Evolutionary conservation across 2,888 invertebrate genomes (phyloP).

Genomic region (Sphaerophoria taeniata): DNA sequence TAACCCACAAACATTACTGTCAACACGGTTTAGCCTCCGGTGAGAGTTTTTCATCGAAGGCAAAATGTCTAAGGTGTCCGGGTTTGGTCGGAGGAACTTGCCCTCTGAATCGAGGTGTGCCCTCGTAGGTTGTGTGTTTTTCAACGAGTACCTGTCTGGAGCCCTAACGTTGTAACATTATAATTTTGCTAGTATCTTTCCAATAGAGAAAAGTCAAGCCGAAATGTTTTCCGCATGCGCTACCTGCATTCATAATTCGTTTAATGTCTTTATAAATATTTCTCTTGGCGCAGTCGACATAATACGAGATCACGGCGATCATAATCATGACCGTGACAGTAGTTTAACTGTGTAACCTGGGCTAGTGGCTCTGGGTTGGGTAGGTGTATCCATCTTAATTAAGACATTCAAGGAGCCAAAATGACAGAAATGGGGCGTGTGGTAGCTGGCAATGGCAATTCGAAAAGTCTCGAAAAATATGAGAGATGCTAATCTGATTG

Average conservation of each 20-base stretch:
- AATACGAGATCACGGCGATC: conserved; percentile 22
- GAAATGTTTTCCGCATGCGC: conserved; percentile 63
- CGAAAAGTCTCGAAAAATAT: neutral
- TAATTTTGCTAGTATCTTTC: no score
- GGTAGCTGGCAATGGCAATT: conserved; percentile 42
- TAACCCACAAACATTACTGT: conserved; percentile 55
- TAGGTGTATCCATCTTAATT: conserved; percentile 73
- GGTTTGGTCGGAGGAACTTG: neutral
- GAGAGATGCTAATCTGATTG: conserved; percentile 60
- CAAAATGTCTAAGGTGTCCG: neutral
- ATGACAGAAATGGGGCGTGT: conserved; percentile 65
- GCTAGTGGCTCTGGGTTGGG: conserved; percentile 18
- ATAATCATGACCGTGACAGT: conserved; percentile 33
- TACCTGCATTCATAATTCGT: conserved; percentile 55
- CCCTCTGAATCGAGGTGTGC: no score
- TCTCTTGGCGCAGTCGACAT: conserved; percentile 27
- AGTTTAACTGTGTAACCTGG: conserved; percentile 13
- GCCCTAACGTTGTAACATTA: no score
- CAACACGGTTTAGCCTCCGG: conserved; percentile 54
- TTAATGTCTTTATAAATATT: conserved; percentile 55
- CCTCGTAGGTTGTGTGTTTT: neutral
- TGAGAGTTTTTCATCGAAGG: conserved; percentile 32
- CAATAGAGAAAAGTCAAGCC: conserved; percentile 24
- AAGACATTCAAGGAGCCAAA: conserved; percentile 59
- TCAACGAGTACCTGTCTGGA: no score